Percentiles rank a stretch among this genome's conserved stretches.
These are phyloP conservation scores for Drosophila subobscura DNA, from an alignment of 1,140 invertebrate species.

Conservation along the genomic window DNA sequence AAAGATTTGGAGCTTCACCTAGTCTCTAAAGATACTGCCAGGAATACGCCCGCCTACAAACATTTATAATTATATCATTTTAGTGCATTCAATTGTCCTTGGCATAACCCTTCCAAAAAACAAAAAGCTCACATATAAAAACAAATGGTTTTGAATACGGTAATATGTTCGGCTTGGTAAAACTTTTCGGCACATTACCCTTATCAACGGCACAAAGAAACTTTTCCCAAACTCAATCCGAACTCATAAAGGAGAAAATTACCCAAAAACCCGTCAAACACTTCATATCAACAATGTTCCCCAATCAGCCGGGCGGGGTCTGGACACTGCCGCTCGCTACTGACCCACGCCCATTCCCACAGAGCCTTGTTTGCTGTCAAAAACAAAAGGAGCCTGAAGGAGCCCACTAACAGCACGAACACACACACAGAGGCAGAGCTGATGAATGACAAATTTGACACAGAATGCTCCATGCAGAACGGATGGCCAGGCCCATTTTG, in stretches of 20 bases:
- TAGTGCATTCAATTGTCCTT: no score
- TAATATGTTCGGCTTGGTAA: background rate
- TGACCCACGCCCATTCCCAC: conserved; percentile 1
- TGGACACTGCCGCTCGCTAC: conserved; percentile 4
- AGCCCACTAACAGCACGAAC: background rate
- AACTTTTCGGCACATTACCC: conserved; percentile 33
- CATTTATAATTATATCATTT: no score
- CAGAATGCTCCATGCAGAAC: conserved; percentile 33
- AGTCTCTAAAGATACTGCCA: no score
- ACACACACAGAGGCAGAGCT: conserved; percentile 18
- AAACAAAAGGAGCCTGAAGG: conserved; percentile 46
- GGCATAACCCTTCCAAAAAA: background rate
- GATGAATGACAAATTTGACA: conserved; percentile 79
- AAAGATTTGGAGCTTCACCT: no score
- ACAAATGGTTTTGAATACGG: background rate
- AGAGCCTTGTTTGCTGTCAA: conserved; percentile 50
- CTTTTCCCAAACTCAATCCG: conserved; percentile 11
- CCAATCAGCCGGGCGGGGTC: conserved; percentile 12
- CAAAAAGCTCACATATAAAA: background rate
- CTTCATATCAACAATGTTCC: conserved; percentile 32
- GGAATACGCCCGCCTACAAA: no score
- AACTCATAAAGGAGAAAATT: conserved; percentile 21
- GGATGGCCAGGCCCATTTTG: conserved; percentile 44
- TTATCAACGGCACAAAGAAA: conserved; percentile 26
- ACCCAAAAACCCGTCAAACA: conserved; percentile 34